Percentiles rank a stretch among this genome's conserved stretches.
Evolutionary conservation across 2,113 vertebrate genomes (phyloP).

Genomic region (Potamarius usumacintae): DNA sequence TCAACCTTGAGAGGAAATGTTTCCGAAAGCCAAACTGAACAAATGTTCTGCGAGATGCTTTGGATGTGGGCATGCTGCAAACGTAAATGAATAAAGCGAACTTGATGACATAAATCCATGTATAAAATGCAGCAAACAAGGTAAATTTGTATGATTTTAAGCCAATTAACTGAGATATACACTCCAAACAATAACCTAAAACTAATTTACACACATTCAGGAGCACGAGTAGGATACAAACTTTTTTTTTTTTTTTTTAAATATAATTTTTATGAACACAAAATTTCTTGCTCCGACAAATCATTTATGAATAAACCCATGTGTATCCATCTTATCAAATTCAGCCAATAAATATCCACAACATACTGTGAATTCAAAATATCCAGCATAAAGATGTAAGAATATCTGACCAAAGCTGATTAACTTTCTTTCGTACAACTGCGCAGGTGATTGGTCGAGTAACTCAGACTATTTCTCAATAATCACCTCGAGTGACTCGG

Average conservation of each 20-base stretch:
- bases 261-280: too few species aligned
- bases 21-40: not conserved
- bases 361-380: not conserved
- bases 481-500: too few species aligned
- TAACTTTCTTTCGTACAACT: not conserved
- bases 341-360: too few species aligned
- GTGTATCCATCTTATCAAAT: too few species aligned
- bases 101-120: not conserved
- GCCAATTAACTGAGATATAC: not conserved
- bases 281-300: too few species aligned
- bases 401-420: not conserved
- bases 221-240: too few species aligned
- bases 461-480: too few species aligned
- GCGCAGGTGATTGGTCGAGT: too few species aligned
- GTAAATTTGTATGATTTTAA: not conserved
- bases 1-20: not conserved
- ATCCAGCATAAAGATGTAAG: not conserved
- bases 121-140: not conserved
- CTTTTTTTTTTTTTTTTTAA: too few species aligned
- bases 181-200: too few species aligned
- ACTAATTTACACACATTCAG: too few species aligned
- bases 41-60: not conserved
- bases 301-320: too few species aligned
- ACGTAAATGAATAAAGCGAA: not conserved
- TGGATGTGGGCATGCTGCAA: not conserved